Evolutionary conservation across 2,888 invertebrate species (phyloP).

Genomic region (Aricia artaxerxes): DNA sequence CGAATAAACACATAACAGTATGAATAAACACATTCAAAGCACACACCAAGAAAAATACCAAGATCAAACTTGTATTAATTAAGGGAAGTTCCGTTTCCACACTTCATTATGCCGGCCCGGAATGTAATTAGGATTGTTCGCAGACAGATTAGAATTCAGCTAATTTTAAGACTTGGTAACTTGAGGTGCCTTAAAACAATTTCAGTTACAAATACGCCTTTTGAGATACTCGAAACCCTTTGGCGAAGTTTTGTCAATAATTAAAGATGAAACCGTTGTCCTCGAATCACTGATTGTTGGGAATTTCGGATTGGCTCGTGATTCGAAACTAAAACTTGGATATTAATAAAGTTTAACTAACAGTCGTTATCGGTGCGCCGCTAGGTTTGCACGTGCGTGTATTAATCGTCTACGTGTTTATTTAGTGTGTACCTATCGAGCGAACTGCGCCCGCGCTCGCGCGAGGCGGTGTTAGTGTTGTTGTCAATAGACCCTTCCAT

Average conservation of each 20-base stretch:
- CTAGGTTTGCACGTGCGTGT: too few relatives aligned
- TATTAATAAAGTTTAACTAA: neutral
- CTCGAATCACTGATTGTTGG: neutral
- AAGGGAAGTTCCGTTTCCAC: slow-evolving; percentile 60
- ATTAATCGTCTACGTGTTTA: too few relatives aligned
- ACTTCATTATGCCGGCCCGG: slow-evolving; percentile 48
- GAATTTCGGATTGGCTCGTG: neutral
- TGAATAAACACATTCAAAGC: neutral
- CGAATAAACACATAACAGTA: neutral
- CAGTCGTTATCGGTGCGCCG: too few relatives aligned
- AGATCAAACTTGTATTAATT: slow-evolving; percentile 37
- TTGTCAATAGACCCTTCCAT: too few relatives aligned
- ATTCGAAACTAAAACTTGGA: neutral
- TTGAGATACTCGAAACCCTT: slow-evolving; percentile 16
- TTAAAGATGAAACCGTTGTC: slow-evolving; percentile 15
- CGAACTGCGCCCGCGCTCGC: too few relatives aligned
- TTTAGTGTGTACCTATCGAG: too few relatives aligned
- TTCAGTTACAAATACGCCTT: slow-evolving; percentile 21
- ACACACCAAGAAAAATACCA: slow-evolving; percentile 5
- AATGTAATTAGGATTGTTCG: slow-evolving; percentile 77
- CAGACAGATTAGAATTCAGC: slow-evolving; percentile 62
- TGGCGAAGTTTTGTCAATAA: slow-evolving; percentile 25
- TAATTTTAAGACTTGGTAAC: slow-evolving; percentile 61
- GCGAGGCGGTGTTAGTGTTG: too few relatives aligned
- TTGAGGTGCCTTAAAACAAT: slow-evolving; percentile 33